These are phyloP conservation scores for Recurvirostra avosetta DNA, from an alignment of 2,113 vertebrate species.

Conservation along the genomic window DNA sequence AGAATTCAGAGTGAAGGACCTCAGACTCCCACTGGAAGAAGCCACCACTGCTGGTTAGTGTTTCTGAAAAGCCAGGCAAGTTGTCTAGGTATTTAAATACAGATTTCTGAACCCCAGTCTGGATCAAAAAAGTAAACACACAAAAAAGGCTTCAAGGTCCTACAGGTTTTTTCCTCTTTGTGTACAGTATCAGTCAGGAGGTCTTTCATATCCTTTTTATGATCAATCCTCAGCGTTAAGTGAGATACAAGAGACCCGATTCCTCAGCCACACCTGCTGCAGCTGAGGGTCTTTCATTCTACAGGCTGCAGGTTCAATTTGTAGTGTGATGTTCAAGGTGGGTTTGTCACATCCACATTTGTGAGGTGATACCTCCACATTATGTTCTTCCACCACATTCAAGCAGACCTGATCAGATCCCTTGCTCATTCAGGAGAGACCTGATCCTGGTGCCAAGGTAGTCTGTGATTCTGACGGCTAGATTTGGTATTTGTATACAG, in stretches of 20 bases:
- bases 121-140: background rate
- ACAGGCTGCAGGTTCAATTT: background rate
- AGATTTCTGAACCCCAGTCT: background rate
- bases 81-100: background rate
- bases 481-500: background rate
- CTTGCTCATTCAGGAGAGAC: background rate
- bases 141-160: background rate
- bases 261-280: background rate
- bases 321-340: background rate
- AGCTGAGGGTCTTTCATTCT: background rate
- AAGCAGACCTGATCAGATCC: background rate
- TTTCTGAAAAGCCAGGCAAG: background rate
- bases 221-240: background rate
- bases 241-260: background rate
- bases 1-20: background rate
- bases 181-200: background rate
- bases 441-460: background rate
- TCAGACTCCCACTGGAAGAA: background rate
- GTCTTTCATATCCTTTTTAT: background rate
- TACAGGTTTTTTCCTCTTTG: background rate
- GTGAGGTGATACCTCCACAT: background rate
- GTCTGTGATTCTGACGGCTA: background rate
- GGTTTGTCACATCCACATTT: background rate
- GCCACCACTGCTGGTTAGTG: background rate
- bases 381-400: accelerated